Conservation (phyloP, 2,888 invertebrate species). For the Argyresthia albistria region DNA sequence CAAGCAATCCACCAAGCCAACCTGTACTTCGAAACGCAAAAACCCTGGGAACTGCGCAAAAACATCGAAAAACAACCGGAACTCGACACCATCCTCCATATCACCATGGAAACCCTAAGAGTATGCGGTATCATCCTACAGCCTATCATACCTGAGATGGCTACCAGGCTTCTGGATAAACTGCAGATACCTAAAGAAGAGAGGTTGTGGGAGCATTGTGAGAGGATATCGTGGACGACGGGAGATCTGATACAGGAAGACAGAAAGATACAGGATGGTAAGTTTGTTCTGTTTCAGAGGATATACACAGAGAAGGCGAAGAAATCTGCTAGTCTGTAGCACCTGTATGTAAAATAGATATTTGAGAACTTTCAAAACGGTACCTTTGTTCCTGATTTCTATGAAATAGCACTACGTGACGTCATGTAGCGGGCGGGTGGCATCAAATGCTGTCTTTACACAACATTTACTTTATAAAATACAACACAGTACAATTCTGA, state of each 20-base stretch:
- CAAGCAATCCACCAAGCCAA: conserved; percentile 84
- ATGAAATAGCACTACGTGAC: too few species aligned
- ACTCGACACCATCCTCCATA: conserved; percentile 81
- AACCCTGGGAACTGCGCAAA: conserved; percentile 91
- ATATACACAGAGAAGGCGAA: conserved; percentile 45
- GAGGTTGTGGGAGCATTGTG: conserved; percentile 47
- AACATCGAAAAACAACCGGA: conserved; percentile 65
- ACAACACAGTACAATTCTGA: too few species aligned
- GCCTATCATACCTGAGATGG: conserved; percentile 87
- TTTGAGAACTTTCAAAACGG: not conserved
- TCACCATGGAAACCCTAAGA: conserved; percentile 89
- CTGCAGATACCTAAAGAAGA: conserved; percentile 52
- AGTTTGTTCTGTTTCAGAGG: conserved; percentile 56
- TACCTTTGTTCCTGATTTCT: too few species aligned
- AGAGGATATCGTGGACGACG: conserved; percentile 48
- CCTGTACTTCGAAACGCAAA: conserved; percentile 86
- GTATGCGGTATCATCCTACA: conserved; percentile 85
- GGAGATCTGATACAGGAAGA: conserved; percentile 47
- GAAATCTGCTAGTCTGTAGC: conserved; percentile 29
- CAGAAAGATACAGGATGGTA: conserved; percentile 48
- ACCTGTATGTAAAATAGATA: not conserved
- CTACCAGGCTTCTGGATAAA: conserved; percentile 79
- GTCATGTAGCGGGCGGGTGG: too few species aligned
- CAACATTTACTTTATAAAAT: too few species aligned
- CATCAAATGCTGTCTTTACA: too few species aligned